Evolutionary conservation across 2,113 vertebrate species (phyloP), one percentile per base, ranked within the genome.

Genomic region (Haplochromis vanheusdeni): DNA sequence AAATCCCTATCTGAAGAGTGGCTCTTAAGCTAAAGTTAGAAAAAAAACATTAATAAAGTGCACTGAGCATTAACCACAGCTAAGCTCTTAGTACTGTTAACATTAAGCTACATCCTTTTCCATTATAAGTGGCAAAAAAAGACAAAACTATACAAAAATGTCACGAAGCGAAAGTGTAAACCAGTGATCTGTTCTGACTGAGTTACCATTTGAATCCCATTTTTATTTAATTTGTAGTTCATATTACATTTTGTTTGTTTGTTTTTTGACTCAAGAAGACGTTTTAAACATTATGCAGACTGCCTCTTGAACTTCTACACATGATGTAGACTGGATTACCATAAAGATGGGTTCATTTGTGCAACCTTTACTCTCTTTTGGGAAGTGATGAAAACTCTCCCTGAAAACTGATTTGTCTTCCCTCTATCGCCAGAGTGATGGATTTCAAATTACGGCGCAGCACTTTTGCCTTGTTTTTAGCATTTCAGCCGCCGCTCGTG

Each of bases 1-100:
- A 92, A 90, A 92, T 91, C 92, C 86, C 73, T 45, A 70, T 91
- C 82, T 89, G 83, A 89, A 65, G 77, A 84, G 86, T 7, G 9
- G 75, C 83, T 92, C 79, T 80, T 86, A 35, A 73, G 60, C 80
- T 85, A 42, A 49, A 75, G 52, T 83, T 21, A 17, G 40, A 7
- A 17, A 45, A 73, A 28, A 68, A 54, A 11, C 31, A 86, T 58
- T 81, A 87, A 90, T 84, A 90, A 90, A 83, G 77, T 82, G 81
- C 28, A 77, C 26, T 19, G 31, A 87, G 82, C 37, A 83, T 83
- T 89, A 87, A 90, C 89, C 81, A 51, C 79, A 87, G 79, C 87
- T 91, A 37, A 90, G 80, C 79, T 70, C 56, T 85, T 35, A 86
- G 52, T 49, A 79, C 37, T 81, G 79, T 70, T 83, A 84, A 80